These are phyloP conservation scores for Lycocerus yunnanus DNA, from an alignment of 2,888 invertebrate genomes.

Conservation along the genomic window DNA sequence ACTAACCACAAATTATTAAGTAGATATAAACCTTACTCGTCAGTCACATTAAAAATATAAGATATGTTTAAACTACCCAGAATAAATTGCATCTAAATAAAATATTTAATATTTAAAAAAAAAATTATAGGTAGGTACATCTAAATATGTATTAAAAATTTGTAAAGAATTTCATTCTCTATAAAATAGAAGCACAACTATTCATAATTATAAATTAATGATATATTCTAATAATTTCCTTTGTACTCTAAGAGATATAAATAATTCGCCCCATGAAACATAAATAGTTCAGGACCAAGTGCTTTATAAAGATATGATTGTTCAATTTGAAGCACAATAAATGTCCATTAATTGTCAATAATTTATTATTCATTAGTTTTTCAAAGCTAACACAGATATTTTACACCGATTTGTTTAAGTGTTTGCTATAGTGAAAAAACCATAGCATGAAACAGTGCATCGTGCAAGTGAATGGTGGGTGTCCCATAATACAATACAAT, in stretches of 20 bases:
- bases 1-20: constrained; percentile 41
- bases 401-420: constrained; percentile 20
- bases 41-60: constrained; percentile 32
- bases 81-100: constrained; percentile 24
- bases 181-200: constrained; percentile 33
- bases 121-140: constrained; percentile 21
- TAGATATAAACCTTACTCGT: constrained; percentile 32
- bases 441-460: constrained; percentile 19
- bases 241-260: constrained; percentile 52
- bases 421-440: constrained; percentile 20
- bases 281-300: background rate
- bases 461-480: background rate
- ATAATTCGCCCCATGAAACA: constrained; percentile 8
- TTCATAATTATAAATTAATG: constrained; percentile 34
- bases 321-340: constrained; percentile 50
- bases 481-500: background rate
- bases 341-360: constrained; percentile 45
- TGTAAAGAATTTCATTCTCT: constrained; percentile 40
- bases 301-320: constrained; percentile 49
- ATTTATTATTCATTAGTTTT: constrained; percentile 21
- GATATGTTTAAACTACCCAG: constrained; percentile 30
- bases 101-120: constrained; percentile 24
- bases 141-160: constrained; percentile 32
- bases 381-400: constrained; percentile 12
- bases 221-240: constrained; percentile 42